Percentiles rank a stretch among this genome's conserved stretches.
These are phyloP conservation scores for Phyllopteryx taeniolatus DNA, from an alignment of 2,113 vertebrate species.

Conservation along the genomic window DNA sequence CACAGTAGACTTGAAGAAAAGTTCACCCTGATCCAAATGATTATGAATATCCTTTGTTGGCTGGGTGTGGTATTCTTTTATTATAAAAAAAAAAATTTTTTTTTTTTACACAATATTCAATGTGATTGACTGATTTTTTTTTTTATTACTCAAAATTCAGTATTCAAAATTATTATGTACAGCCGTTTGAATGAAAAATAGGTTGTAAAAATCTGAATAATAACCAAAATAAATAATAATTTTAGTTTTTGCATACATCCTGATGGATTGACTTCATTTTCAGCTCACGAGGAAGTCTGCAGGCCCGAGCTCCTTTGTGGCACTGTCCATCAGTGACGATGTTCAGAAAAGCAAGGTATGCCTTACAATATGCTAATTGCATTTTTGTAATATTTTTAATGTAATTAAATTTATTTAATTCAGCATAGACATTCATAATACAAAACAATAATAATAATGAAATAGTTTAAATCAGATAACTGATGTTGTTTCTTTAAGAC, in stretches of 20 bases:
- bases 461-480: not conserved
- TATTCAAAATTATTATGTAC: too few relatives aligned
- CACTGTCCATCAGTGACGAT: slow-evolving; percentile 79
- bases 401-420: too few relatives aligned
- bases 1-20: not conserved
- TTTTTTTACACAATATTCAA: too few relatives aligned
- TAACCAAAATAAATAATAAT: too few relatives aligned
- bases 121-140: too few relatives aligned
- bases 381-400: not conserved
- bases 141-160: too few relatives aligned
- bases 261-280: slow-evolving; percentile 23
- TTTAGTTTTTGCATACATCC: not conserved
- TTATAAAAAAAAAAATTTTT: too few relatives aligned
- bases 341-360: slow-evolving; percentile 88
- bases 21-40: not conserved
- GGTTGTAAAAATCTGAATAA: not conserved
- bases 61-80: too few relatives aligned
- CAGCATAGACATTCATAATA: too few relatives aligned
- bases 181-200: too few relatives aligned
- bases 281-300: slow-evolving; percentile 73
- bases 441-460: not conserved
- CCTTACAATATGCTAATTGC: not conserved
- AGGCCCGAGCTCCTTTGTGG: slow-evolving; percentile 82
- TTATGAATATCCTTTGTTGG: too few relatives aligned
- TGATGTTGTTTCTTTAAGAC: not conserved